Evolutionary conservation across 2,797 vertebrate species (phyloP), one percentile per base, ranked within the genome.

Genomic region (Danio choprae): DNA sequence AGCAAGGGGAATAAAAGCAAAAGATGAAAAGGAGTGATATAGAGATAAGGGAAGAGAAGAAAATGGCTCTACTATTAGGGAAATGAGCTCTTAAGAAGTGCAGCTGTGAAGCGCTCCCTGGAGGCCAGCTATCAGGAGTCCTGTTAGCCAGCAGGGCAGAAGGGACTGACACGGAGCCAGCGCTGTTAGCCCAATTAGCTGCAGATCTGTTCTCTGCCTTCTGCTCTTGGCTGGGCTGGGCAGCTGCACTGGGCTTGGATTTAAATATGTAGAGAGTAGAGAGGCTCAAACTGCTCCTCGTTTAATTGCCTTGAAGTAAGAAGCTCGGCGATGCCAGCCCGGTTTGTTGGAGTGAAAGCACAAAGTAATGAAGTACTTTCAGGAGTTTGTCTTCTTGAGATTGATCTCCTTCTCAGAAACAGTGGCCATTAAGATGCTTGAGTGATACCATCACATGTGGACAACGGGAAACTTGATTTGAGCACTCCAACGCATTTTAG

Each of bases 21-120:
- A 16, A 60, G 56, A 81, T 77, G 64, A 73, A 85, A 70, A 75
- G 74, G 48, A 67, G 36, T 50, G 58, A 79, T 79, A 44, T 41
- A 50, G 68, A 72, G 78, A 73, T 80, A 80, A 73, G 60, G 59
- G 68, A 44, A 71, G 48, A 71, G 56, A 62, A 13, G 77, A 63
- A 72, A 79, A 73, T 63, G 70, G 70, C 58, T 50, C 38, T 44
- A 20, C 72, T 84, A 82, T 80, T 80, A 80, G 74, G 79, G 79
- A 85, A 83, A 78, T 75, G 55, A 81, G 75, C 20, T 69, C 60
- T 83, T 81, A 71, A 76, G 79, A 81, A 59, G 79, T 63, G 81
- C 78, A 81, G 74, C 84, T 83, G 74, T 70, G 71, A 79, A 75
- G 77, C 22, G 44, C 50, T 83, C 74, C 81, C 81, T 53, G 65